Base-by-base conservation (phyloP, 2,113 vertebrate species). In the Neoarius graeffei region DNA sequence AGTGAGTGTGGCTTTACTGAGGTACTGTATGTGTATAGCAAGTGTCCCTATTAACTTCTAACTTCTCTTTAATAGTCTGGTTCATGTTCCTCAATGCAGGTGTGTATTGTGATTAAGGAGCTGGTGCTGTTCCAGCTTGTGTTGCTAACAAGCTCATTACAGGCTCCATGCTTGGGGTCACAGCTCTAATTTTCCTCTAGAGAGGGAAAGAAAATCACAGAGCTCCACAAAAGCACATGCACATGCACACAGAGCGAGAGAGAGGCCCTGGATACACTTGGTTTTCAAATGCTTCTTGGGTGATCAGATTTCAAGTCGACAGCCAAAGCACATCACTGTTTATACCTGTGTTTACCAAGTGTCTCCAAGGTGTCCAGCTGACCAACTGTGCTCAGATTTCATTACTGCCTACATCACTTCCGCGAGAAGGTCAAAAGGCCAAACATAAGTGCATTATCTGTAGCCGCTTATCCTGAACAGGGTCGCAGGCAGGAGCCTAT, bases 81-180 rank as follows among this genome's bases (percentile, higher is more conserved):
- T n/a, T 81, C 27, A 23, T 60, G 80, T 81, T 81, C 27, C 77
- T 80, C 77, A n/a, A 14, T 60, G 80, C 27, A 60, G 80, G n/a
- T 27, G 56, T 8, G 20, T 60, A 60, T 60, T 35, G 19, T 81
- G 56, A 81, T 81, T 82, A 82, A 59, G 56, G 19, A 82, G 80
- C 80, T 82, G 27, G 27, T 82, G 57, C 57, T 82, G 80, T 82
- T 82, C 56, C 80, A 35, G 57, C 8, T 82, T 62, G 80, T 60
- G 80, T 60, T 82, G 27, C 10, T 62, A 62, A 82, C 15, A 19
- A 60, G n/a, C 80, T 82, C 27, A 60, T 82, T 82, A 59, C 76
- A 82, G 30, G 80, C 56, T 82, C 30, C 30, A 10, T 81, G 19
- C 14, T 60, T 81, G 19, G 27, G 80, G 80, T 82, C 57, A 82